These are phyloP conservation scores for Sylvicola cinctus DNA, from an alignment of 2,888 invertebrate genomes.

Conservation along the genomic window DNA sequence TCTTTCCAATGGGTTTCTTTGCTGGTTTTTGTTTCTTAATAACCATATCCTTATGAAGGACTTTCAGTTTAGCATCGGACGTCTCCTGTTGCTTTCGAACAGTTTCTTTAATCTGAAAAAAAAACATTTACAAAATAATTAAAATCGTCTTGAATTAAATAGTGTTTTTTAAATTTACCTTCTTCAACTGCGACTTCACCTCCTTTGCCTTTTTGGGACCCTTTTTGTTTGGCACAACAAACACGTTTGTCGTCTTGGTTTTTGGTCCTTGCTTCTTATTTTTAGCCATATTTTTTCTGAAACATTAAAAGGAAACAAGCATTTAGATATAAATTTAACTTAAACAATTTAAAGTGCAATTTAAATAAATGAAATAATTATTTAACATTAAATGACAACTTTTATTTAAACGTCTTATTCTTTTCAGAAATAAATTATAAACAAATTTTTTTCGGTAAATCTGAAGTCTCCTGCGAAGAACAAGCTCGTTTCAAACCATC, in stretches of 20 bases:
- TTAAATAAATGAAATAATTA: neutral
- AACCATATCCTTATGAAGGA: constrained; percentile 22
- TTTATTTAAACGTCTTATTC: neutral
- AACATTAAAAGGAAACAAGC: too few relatives aligned
- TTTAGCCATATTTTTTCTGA: neutral
- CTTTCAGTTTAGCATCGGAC: constrained; percentile 19
- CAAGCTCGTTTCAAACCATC: neutral
- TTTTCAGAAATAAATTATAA: neutral
- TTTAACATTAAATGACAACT: neutral
- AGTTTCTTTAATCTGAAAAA: constrained; percentile 19
- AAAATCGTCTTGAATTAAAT: neutral
- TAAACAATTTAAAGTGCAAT: neutral
- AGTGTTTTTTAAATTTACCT: constrained; percentile 12
- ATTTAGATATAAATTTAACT: too few relatives aligned
- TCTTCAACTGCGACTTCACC: constrained; percentile 22
- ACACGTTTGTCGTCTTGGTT: constrained; percentile 20
- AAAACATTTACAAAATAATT: neutral
- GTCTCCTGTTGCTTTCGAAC: constrained; percentile 21
- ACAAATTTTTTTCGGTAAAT: neutral
- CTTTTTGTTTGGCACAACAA: constrained; percentile 18
- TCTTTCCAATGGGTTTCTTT: constrained; percentile 10
- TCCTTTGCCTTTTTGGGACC: constrained; percentile 22
- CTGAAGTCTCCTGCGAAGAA: neutral
- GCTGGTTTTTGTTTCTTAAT: constrained; percentile 13
- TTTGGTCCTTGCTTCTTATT: constrained; percentile 7